A percentile compares a stretch with the other conserved stretches of the same genome.
These are phyloP conservation scores for Cetoscarus ocellatus DNA, from an alignment of 2,797 vertebrate genomes.

Conservation along the genomic window DNA sequence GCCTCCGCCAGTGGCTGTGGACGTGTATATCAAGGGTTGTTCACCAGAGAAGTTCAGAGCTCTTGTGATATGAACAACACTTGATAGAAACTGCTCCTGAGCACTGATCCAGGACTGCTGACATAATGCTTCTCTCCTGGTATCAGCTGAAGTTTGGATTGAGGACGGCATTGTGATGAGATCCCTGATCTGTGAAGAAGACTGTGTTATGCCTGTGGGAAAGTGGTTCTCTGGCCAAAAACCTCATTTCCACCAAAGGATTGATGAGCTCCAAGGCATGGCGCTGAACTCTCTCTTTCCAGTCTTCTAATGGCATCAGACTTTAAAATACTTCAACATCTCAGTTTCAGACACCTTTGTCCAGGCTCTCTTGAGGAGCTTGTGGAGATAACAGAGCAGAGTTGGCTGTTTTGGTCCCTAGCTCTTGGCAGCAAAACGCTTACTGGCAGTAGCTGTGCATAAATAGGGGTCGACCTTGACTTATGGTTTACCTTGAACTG, in stretches of 20 bases:
- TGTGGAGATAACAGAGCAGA: slow-evolving; percentile 15
- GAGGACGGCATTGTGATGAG: slow-evolving; percentile 28
- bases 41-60: slow-evolving; percentile 31
- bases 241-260: slow-evolving; percentile 70
- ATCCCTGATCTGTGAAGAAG: slow-evolving; percentile 47
- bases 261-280: slow-evolving; percentile 57
- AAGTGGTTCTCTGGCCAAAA: slow-evolving; percentile 47
- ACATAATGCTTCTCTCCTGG: slow-evolving; percentile 17
- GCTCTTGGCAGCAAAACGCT: not conserved
- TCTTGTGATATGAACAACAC: slow-evolving; percentile 44
- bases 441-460: too few relatives aligned
- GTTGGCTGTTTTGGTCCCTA: slow-evolving; percentile 12
- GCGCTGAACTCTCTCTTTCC: slow-evolving; percentile 31
- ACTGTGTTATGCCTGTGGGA: slow-evolving; percentile 1
- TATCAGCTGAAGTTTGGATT: slow-evolving; percentile 28
- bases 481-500: too few relatives aligned
- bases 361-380: slow-evolving; percentile 58
- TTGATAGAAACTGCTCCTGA: slow-evolving; percentile 42
- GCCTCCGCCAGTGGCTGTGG: slow-evolving; percentile 53
- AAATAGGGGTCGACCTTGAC: too few relatives aligned
- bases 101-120: slow-evolving; percentile 38
- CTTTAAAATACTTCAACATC: slow-evolving; percentile 78
- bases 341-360: slow-evolving; percentile 48
- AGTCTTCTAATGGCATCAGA: slow-evolving; percentile 70
- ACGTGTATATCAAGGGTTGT: slow-evolving; percentile 36